Base-by-base conservation (phyloP, 2,113 vertebrate species). In the Tachysurus vachellii region DNA sequence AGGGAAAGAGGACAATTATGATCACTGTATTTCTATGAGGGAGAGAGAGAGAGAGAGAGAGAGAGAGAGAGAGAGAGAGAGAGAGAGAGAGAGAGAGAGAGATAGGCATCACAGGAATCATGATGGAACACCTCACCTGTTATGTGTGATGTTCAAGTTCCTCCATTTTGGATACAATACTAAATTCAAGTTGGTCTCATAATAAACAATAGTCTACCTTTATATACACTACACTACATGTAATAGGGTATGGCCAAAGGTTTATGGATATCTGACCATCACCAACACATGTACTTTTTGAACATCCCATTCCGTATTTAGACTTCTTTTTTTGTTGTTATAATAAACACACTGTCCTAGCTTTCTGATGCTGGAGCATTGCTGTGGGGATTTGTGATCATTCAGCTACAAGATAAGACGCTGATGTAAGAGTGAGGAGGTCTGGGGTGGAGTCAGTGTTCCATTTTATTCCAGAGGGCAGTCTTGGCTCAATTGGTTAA, bases 1-100 rank as follows among this genome's bases (percentile, higher is more conserved):
- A 86, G 80, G 64, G 80, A 31, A 31, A 86, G 75, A 36, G 31
- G 77, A 79, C 80, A 68, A 73, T 57, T 70, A 57, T 31, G 66
- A 61, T 36, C n/a, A 53, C 47, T 44, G 71, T 75, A 53, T 85
- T 28, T 21, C 6, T 57, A 12, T 23, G n/a, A 10, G n/a, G 3
- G 26, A 17, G 26, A 56, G 44, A 23, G 54, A 80, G 82, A 57
- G 61, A 56, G n/a, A 42, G 28, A 56, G 56, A 53, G 68, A 53
- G 23, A 50, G 71, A 19, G 36, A 61, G 57, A 47, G 19, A 59
- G 36, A 71, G 62, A 23, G 28, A 57, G 53, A 73, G 23, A 73
- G 50, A 54, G 31, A 47, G 80, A 82, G 19, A 54, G 50, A 71
- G 64, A 28, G n/a, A 42, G 50, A 56, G 23, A 54, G n/a, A 14